Evolutionary conservation across 2,797 vertebrate species (phyloP).

Genomic region (Acomys russatus): DNA sequence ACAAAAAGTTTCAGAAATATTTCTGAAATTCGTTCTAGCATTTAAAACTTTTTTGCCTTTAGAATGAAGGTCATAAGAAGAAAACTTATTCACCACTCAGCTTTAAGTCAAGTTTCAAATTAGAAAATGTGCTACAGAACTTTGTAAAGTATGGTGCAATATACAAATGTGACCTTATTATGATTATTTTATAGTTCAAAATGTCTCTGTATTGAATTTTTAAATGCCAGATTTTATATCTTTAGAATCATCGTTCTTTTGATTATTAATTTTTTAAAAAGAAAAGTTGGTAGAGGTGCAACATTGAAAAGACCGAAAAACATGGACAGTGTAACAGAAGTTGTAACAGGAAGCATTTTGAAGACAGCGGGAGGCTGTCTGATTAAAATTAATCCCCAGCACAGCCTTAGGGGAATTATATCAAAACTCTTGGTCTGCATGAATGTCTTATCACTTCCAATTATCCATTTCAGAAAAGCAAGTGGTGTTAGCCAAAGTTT

Average conservation of each 20-base stretch:
- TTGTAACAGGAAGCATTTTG: background rate
- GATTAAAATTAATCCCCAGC: background rate
- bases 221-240: background rate
- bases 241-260: background rate
- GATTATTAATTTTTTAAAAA: background rate
- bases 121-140: background rate
- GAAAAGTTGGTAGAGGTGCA: background rate
- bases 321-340: background rate
- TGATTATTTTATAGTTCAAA: conserved; percentile 39
- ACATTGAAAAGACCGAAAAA: background rate
- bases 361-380: background rate
- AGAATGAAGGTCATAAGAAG: background rate
- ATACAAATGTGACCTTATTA: background rate
- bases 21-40: background rate
- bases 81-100: background rate
- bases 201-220: background rate
- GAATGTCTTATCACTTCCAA: background rate
- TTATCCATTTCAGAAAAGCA: conserved; percentile 26
- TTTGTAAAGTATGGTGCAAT: background rate
- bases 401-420: background rate
- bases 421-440: background rate
- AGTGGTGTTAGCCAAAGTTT: background rate
- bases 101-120: conserved; percentile 7
- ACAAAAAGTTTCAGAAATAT: background rate
- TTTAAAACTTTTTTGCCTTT: background rate